Percentiles rank a stretch among this genome's conserved stretches.
These are phyloP conservation scores for Ctenoplectra terminalis DNA, from an alignment of 1,140 invertebrate genomes.

Conservation along the genomic window DNA sequence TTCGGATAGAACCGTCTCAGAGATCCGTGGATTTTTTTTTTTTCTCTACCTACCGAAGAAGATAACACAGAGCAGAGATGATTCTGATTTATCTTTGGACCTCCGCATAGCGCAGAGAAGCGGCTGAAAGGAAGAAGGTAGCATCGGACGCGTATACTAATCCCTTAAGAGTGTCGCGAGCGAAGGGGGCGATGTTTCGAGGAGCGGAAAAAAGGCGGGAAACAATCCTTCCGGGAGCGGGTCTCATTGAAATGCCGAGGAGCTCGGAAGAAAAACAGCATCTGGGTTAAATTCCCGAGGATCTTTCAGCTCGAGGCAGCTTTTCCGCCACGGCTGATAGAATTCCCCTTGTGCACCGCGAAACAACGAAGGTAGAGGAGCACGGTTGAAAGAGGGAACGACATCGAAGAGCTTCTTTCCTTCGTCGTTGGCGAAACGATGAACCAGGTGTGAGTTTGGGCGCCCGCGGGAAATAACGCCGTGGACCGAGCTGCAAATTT, in stretches of 20 bases:
- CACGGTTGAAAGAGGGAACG: neutral
- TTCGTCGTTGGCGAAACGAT: neutral
- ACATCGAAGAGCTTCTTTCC: conserved; percentile 15
- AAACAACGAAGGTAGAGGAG: neutral
- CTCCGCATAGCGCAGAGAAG: neutral
- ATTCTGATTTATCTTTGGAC: conserved; percentile 49
- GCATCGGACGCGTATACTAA: neutral
- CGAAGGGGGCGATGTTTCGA: conserved; percentile 1
- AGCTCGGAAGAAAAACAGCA: conserved; percentile 55
- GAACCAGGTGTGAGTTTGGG: neutral
- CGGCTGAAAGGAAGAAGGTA: neutral
- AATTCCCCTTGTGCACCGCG: conserved; percentile 32
- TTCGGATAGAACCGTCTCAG: no score
- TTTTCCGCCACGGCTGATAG: conserved; percentile 28
- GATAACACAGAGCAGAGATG: neutral
- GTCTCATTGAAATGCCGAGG: conserved; percentile 57
- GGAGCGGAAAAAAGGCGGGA: conserved; percentile 38
- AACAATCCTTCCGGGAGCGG: conserved; percentile 53
- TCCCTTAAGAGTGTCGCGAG: conserved; percentile 35
- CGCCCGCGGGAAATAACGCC: conserved; percentile 47
- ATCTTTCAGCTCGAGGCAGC: conserved; percentile 39
- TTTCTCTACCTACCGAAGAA: neutral
- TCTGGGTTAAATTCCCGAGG: conserved; percentile 61
- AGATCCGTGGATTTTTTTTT: neutral
- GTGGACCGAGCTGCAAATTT: conserved; percentile 12